These are phyloP conservation scores for Ictalurus furcatus DNA, from an alignment of 2,113 vertebrate species.

Conservation along the genomic window DNA sequence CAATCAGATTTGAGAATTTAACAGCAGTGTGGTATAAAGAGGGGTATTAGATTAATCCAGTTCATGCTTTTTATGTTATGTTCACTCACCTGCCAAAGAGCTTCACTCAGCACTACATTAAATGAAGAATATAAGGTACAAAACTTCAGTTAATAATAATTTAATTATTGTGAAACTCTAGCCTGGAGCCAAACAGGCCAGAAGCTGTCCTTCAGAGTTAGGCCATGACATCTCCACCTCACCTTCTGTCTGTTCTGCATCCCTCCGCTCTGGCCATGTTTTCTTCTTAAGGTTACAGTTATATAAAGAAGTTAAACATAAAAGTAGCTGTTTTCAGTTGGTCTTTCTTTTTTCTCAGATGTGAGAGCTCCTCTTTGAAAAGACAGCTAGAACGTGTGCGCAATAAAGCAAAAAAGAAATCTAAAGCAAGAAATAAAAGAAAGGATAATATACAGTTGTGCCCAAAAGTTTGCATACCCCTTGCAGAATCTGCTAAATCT, in stretches of 20 bases:
- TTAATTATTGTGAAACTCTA: neutral
- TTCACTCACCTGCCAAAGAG: neutral
- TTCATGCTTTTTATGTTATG: neutral
- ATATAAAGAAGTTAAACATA: neutral
- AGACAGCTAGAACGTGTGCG: neutral
- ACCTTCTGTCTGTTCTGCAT: neutral
- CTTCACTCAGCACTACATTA: neutral
- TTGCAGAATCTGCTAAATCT: too few species aligned
- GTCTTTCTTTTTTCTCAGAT: neutral
- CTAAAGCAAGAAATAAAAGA: too few species aligned
- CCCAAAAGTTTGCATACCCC: too few species aligned
- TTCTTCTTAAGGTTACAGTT: neutral
- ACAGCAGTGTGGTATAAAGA: neutral
- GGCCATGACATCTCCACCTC: neutral
- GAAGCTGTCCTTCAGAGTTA: constrained; percentile 32
- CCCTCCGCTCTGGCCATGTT: constrained; percentile 8
- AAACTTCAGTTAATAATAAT: neutral
- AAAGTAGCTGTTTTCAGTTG: neutral
- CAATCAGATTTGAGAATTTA: neutral
- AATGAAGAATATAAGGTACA: neutral
- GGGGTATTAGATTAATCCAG: neutral
- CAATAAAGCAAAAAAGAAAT: neutral
- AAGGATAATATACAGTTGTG: too few species aligned
- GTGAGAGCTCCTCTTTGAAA: neutral
- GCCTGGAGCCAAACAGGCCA: constrained; percentile 30